Evolutionary conservation across 2,888 invertebrate genomes (phyloP).

Genomic region (Drosophila flavopinicola): DNA sequence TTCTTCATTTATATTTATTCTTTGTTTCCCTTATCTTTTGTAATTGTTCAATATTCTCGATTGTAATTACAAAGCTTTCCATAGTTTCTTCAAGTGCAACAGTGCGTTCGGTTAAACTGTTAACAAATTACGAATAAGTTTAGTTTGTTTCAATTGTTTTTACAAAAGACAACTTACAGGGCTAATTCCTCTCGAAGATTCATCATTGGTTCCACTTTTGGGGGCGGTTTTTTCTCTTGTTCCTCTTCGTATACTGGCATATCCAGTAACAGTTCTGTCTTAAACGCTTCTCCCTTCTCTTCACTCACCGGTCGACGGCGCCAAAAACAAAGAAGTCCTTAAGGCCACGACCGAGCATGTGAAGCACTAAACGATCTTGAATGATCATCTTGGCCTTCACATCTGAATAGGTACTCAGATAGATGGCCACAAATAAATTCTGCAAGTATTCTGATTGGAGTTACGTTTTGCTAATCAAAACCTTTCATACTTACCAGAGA

Average conservation of each 20-base stretch:
- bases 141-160: neutral
- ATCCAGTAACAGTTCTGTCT: neutral
- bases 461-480: neutral
- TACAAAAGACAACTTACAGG: neutral
- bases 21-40: neutral
- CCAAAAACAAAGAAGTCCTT: neutral
- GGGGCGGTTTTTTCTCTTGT: no score
- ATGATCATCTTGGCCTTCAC: slow-evolving; percentile 4
- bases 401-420: slow-evolving; percentile 9
- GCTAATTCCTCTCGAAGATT: slow-evolving; percentile 21
- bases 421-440: slow-evolving; percentile 38
- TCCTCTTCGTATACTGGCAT: neutral
- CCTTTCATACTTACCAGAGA: slow-evolving; percentile 8
- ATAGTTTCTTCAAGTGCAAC: slow-evolving; percentile 11
- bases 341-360: slow-evolving; percentile 11
- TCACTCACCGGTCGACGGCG: neutral
- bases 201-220: neutral
- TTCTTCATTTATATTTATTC: neutral
- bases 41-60: slow-evolving; percentile 15
- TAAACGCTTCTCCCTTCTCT: no score
- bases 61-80: slow-evolving; percentile 2
- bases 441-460: neutral
- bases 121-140: neutral
- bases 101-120: slow-evolving; percentile 16
- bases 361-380: slow-evolving; percentile 7